Conservation (phyloP, 2,797 vertebrate species). For the Limnodromus scolopaceus region DNA sequence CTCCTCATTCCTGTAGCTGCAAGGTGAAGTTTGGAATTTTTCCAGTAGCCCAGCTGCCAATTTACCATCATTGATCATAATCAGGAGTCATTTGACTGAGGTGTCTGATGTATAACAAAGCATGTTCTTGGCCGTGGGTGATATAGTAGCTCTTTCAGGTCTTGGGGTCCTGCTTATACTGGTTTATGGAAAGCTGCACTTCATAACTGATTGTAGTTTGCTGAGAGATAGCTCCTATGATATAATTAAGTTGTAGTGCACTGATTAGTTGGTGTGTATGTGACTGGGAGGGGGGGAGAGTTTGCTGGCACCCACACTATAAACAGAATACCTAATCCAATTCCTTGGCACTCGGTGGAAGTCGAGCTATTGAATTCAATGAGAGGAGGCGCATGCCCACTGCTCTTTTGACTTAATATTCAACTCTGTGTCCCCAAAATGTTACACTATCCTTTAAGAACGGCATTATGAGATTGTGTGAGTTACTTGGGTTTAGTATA, state of each 20-base stretch:
- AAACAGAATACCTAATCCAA: background rate
- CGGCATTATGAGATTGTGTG: background rate
- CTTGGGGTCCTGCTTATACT: background rate
- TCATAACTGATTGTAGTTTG: background rate
- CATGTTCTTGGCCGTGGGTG: background rate
- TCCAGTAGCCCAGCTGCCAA: conserved; percentile 67
- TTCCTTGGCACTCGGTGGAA: background rate
- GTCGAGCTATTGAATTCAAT: background rate
- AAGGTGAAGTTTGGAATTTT: conserved; percentile 74
- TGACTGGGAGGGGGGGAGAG: background rate
- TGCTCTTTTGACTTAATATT: background rate
- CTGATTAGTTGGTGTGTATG: background rate
- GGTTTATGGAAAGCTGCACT: background rate
- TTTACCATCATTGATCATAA: conserved; percentile 44
- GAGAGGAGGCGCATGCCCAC: background rate
- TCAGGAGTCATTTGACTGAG: conserved; percentile 50
- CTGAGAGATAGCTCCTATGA: background rate
- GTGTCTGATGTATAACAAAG: background rate
- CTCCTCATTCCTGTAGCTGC: conserved; percentile 59
- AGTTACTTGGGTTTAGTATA: background rate
- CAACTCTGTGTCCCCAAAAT: background rate
- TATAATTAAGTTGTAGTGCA: background rate
- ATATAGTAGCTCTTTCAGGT: background rate
- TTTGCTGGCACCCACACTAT: background rate
- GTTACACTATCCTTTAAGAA: background rate